Evolutionary conservation across 2,113 vertebrate species (phyloP).

Genomic region (Sinocyclocheilus anshuiensis): DNA sequence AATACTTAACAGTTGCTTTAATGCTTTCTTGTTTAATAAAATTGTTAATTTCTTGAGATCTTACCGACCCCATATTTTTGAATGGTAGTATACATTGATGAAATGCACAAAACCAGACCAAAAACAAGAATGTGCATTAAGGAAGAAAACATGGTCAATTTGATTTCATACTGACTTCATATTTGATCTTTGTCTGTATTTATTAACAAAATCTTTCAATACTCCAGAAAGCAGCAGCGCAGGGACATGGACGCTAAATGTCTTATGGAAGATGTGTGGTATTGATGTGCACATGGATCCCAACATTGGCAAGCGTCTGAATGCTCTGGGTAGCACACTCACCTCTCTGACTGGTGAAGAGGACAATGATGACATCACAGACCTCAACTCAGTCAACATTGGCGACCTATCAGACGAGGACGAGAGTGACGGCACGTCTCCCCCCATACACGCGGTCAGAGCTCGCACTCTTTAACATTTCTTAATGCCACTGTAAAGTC

Average conservation of each 20-base stretch:
- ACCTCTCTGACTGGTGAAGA: constrained; percentile 96
- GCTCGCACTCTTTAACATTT: not conserved
- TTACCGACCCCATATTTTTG: not conserved
- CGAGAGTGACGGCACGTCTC: constrained; percentile 89
- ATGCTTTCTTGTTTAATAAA: not conserved
- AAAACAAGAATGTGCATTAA: not conserved
- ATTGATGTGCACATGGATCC: constrained; percentile 99
- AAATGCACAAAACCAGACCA: not conserved
- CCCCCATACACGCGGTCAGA: constrained; percentile 87
- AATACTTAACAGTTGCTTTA: no score
- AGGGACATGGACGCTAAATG: constrained; percentile 95
- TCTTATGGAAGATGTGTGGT: constrained; percentile 99
- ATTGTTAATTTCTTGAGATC: not conserved
- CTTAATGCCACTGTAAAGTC: not conserved
- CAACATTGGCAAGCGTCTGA: constrained; percentile 95
- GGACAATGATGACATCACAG: constrained; percentile 91
- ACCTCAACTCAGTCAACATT: constrained; percentile 89
- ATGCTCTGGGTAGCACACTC: constrained; percentile 92
- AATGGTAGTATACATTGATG: not conserved
- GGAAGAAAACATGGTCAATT: not conserved
- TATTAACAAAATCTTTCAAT: not conserved
- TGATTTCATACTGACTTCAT: not conserved
- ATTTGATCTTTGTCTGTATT: not conserved
- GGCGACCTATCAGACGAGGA: constrained; percentile 94
- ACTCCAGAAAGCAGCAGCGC: constrained; percentile 91